Conservation (phyloP, 2,888 invertebrate genomes). For the Taenaris catops region DNA sequence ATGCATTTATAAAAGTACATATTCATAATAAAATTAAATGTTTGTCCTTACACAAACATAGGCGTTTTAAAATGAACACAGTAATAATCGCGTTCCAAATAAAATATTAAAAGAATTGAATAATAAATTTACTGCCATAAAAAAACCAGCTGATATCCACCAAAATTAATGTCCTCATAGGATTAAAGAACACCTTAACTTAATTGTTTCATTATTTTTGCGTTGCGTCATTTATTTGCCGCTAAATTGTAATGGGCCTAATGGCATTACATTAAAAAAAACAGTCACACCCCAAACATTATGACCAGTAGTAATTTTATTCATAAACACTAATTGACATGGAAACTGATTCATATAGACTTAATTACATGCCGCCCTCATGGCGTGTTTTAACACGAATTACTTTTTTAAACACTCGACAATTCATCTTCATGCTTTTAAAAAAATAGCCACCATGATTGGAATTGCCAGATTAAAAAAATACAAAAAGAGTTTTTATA, state of each 20-base stretch:
- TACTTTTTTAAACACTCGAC: conserved; percentile 36
- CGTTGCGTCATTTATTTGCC: conserved; percentile 21
- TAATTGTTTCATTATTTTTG: conserved; percentile 18
- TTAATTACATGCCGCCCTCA: conserved; percentile 40
- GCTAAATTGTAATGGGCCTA: conserved; percentile 26
- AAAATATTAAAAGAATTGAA: too few relatives aligned
- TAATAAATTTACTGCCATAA: too few relatives aligned
- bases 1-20: too few relatives aligned
- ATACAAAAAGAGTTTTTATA: conserved; percentile 26
- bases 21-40: too few relatives aligned
- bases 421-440: conserved; percentile 39
- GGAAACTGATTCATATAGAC: conserved; percentile 43
- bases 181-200: conserved; percentile 15
- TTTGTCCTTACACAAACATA: too few relatives aligned
- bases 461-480: conserved; percentile 19
- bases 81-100: too few relatives aligned
- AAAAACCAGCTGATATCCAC: conserved; percentile 3
- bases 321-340: conserved; percentile 41
- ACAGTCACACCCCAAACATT: conserved; percentile 29
- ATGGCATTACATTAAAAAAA: conserved; percentile 25
- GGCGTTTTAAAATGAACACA: too few relatives aligned
- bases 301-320: conserved; percentile 37
- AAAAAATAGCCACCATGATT: conserved; percentile 27
- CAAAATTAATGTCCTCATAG: conserved; percentile 13
- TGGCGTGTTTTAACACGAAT: conserved; percentile 32